phyloP scores from a whole-genome alignment of 2,888 invertebrate species.

The Autographa gamma region DNA sequence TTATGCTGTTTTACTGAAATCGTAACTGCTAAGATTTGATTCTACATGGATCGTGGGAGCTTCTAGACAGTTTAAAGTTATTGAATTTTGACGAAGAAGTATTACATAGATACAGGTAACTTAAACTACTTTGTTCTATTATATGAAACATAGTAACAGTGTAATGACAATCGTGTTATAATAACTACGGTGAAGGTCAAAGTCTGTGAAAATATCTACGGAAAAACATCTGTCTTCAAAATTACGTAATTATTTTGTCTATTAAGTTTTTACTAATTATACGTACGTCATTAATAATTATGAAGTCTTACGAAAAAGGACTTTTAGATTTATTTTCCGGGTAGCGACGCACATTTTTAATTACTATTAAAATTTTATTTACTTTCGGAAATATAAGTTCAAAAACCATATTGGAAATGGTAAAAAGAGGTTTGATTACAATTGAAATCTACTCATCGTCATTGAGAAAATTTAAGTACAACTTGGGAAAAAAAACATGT shows the following conservation, averaged over 20 bases:
- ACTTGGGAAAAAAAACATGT: neutral
- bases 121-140: neutral
- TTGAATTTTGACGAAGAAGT: neutral
- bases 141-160: neutral
- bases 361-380: no score
- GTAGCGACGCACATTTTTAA: no score
- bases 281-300: neutral
- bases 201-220: neutral
- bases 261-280: neutral
- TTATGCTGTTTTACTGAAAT: conserved; percentile 1
- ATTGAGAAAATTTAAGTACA: neutral
- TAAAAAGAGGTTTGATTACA: neutral
- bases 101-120: neutral
- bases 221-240: conserved; percentile 1
- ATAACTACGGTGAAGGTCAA: conserved; percentile 4
- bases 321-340: no score
- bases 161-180: neutral
- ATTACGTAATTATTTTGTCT: neutral
- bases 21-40: neutral
- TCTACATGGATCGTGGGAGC: neutral
- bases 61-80: neutral
- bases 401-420: no score
- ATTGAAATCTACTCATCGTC: no score
- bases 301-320: no score
- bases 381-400: no score